phyloP scores from a whole-genome alignment of 2,888 invertebrate genomes.

The Harpalus rufipes region DNA sequence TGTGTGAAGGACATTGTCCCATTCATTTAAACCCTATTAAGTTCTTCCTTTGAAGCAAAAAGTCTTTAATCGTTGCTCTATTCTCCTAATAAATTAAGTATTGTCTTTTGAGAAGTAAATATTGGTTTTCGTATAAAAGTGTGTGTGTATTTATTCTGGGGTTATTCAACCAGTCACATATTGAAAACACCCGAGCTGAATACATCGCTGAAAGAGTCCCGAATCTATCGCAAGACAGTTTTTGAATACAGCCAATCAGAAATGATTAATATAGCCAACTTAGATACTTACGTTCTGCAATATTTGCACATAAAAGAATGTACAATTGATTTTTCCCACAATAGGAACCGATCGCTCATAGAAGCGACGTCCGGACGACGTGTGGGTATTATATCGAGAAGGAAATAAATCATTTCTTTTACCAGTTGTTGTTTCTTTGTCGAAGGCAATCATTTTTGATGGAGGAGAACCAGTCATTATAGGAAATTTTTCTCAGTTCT shows the following conservation, averaged over 20 bases:
- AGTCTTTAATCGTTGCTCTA: background rate
- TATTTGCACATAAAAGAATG: slow-evolving; percentile 63
- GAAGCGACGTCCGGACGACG: slow-evolving; percentile 26
- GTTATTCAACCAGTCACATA: slow-evolving; percentile 22
- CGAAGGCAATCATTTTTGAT: slow-evolving; percentile 14
- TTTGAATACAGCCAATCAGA: slow-evolving; percentile 58
- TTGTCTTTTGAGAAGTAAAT: slow-evolving; percentile 4
- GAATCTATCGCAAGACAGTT: slow-evolving; percentile 52
- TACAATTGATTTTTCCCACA: slow-evolving; percentile 56
- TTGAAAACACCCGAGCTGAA: background rate
- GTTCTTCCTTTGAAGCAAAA: background rate
- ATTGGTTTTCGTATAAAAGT: background rate
- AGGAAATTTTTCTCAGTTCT: slow-evolving; percentile 15
- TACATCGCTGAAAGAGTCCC: slow-evolving; percentile 12
- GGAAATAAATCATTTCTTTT: slow-evolving; percentile 46
- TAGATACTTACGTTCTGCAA: slow-evolving; percentile 59
- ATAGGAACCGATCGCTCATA: slow-evolving; percentile 2
- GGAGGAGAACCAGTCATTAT: slow-evolving; percentile 7
- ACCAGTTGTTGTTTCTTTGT: slow-evolving; percentile 27
- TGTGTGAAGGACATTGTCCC: no score
- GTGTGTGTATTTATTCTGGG: slow-evolving; percentile 13
- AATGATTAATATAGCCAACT: slow-evolving; percentile 63
- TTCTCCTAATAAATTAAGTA: background rate
- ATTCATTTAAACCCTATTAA: slow-evolving; percentile 1
- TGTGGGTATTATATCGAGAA: background rate